These are phyloP conservation scores for Blomia tropicalis DNA, from an alignment of 2,888 invertebrate species.

Conservation along the genomic window DNA sequence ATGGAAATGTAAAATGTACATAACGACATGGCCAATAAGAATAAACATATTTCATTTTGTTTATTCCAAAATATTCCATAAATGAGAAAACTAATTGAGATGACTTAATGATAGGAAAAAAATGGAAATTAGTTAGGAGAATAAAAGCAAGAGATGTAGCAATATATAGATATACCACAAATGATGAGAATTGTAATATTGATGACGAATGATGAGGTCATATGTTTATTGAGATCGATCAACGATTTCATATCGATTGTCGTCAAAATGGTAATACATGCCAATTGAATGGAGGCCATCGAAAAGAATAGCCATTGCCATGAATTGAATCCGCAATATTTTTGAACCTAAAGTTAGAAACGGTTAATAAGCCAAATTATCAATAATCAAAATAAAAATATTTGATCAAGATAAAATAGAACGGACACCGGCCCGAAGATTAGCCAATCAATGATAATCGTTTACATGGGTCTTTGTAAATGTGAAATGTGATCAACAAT, in stretches of 20 bases:
- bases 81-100: conserved; percentile 17
- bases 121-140: not conserved
- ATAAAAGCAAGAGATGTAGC: not conserved
- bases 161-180: conserved; percentile 1
- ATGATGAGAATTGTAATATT: conserved; percentile 20
- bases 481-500: not conserved
- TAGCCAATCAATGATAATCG: too few relatives aligned
- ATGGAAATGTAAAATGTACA: conserved; percentile 22
- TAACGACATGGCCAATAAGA: conserved; percentile 19
- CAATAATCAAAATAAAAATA: not conserved
- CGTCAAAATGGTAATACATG: not conserved
- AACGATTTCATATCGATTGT: conserved; percentile 10
- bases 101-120: conserved; percentile 2
- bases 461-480: too few relatives aligned
- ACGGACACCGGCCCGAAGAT: too few relatives aligned
- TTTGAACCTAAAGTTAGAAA: conserved; percentile 4
- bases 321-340: conserved; percentile 16
- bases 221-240: conserved; percentile 10
- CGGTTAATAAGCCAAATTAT: not conserved
- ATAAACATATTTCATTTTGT: conserved; percentile 25
- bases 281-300: conserved; percentile 13
- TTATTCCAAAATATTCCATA: conserved; percentile 21
- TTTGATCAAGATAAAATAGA: not conserved
- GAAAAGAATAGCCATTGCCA: conserved; percentile 23
- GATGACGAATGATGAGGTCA: conserved; percentile 18